These are phyloP conservation scores for Phalacrocorax aristotelis DNA, from an alignment of 2,113 vertebrate species.

Conservation along the genomic window DNA sequence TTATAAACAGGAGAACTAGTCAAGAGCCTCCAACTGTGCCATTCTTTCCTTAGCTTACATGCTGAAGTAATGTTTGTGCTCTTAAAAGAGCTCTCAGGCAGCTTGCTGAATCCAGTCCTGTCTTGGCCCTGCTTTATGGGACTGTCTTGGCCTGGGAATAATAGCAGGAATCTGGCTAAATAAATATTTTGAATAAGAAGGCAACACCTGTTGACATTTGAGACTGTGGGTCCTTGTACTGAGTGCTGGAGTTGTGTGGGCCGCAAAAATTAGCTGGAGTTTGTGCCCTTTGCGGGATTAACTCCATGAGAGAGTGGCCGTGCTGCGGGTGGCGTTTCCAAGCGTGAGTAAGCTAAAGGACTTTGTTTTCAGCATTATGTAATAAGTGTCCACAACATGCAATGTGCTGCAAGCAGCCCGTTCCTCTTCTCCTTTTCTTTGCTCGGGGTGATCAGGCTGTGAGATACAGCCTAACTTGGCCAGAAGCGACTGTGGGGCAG, in stretches of 20 bases:
- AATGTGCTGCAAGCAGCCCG: neutral
- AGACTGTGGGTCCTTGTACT: constrained; percentile 7
- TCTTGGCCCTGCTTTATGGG: constrained; percentile 41
- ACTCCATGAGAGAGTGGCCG: fast-evolving
- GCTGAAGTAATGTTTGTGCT: constrained; percentile 40
- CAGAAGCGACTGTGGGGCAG: neutral
- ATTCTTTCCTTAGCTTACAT: constrained; percentile 31
- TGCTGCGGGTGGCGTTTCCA: neutral
- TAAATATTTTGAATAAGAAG: constrained; percentile 22
- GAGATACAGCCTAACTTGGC: neutral
- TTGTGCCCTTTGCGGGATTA: neutral
- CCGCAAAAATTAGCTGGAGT: neutral
- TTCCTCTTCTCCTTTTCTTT: constrained; percentile 30
- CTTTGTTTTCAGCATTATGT: neutral
- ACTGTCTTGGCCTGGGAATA: constrained; percentile 14
- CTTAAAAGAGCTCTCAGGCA: constrained; percentile 36
- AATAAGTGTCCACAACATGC: neutral
- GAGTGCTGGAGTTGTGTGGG: neutral
- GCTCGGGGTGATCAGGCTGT: fast-evolving
- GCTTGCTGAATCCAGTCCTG: neutral
- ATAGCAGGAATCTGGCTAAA: neutral
- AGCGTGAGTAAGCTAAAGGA: neutral
- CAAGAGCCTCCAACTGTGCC: constrained; percentile 44
- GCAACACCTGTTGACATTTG: constrained; percentile 33
- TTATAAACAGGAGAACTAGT: constrained; percentile 48